These are phyloP conservation scores for Morus bassanus DNA, from an alignment of 2,797 vertebrate species.

Conservation along the genomic window DNA sequence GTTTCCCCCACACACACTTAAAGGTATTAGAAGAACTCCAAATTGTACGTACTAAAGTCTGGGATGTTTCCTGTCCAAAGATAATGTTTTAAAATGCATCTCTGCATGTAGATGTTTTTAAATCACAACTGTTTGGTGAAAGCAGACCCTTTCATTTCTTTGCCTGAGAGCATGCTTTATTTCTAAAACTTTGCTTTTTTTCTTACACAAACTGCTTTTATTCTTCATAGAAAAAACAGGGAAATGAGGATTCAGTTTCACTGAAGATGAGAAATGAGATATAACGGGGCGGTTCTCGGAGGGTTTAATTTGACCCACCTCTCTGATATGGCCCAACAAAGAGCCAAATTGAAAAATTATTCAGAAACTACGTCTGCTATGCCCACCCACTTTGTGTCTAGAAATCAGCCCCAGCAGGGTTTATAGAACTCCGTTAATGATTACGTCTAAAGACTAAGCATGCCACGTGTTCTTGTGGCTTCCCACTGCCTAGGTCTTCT, in stretches of 20 bases:
- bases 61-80: slow-evolving; percentile 9
- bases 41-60: not conserved
- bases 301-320: not conserved
- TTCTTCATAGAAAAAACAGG: not conserved
- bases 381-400: not conserved
- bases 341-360: not conserved
- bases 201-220: not conserved
- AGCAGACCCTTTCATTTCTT: not conserved
- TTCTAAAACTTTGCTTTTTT: not conserved
- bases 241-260: not conserved
- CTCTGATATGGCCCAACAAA: not conserved
- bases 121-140: not conserved
- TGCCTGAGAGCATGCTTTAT: not conserved
- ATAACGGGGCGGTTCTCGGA: accelerated
- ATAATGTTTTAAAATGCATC: not conserved
- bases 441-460: accelerated
- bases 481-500: not conserved
- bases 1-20: slow-evolving; percentile 77
- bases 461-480: accelerated
- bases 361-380: accelerated
- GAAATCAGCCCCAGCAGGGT: not conserved
- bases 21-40: slow-evolving; percentile 68
- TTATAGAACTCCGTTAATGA: accelerated
- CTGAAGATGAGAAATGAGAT: not conserved
- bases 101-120: not conserved